Evolutionary conservation across 2,888 invertebrate genomes (phyloP).

Genomic region (Eristalinus sepulchralis): DNA sequence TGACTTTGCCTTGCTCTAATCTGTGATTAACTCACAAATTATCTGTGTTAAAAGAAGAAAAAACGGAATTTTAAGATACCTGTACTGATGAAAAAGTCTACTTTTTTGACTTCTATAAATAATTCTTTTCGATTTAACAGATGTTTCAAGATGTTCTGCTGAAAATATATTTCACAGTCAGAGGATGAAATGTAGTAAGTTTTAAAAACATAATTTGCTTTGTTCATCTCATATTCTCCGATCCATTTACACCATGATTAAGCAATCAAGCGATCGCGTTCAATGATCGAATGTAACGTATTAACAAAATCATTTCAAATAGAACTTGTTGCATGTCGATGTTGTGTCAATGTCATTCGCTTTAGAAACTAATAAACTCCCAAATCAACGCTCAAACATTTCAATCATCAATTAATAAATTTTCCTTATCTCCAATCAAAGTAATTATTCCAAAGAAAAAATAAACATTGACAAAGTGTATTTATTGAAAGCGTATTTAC

Average conservation of each 20-base stretch:
- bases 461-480: conserved; percentile 7
- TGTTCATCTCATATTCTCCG: background rate
- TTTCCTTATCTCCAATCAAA: conserved; percentile 6
- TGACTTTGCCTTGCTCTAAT: background rate
- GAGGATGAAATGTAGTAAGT: background rate
- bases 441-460: background rate
- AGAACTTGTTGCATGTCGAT: background rate
- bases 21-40: background rate
- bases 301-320: background rate
- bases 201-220: background rate
- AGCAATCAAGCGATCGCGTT: background rate
- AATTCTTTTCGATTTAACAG: background rate
- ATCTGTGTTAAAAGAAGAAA: no score
- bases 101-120: background rate
- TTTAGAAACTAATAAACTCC: conserved; percentile 12
- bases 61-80: no score
- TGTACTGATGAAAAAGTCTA: no score
- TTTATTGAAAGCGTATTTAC: conserved; percentile 38
- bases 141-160: background rate
- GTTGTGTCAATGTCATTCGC: background rate
- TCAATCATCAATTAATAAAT: conserved; percentile 18
- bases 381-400: conserved; percentile 10
- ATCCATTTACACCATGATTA: background rate
- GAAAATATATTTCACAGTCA: background rate
- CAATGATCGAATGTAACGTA: background rate